Evolutionary conservation across 2,797 vertebrate species (phyloP), one percentile per base, ranked within the genome.

Genomic region (Merluccius polli): DNA sequence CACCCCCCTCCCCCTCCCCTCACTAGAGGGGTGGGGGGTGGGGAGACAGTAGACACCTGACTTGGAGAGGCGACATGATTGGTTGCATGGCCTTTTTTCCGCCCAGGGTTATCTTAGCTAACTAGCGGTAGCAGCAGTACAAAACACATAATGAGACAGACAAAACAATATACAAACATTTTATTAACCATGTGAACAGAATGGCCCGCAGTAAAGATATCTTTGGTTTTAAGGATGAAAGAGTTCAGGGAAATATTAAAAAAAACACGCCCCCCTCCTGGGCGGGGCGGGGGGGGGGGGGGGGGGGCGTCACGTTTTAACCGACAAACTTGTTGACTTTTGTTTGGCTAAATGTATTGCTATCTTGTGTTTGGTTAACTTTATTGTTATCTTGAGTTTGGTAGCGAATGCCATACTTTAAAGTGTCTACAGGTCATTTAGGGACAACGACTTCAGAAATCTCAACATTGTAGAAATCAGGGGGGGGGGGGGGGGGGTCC

Each of bases 151-250:
- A 65, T 16, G 4, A 65, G 59, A 65, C n/a, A 15, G 52, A 59
- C 52, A 59, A 65, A 65, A 65, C 24, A 12, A 65, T 65, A 27
- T 65, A 65, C 18, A 59, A 59, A 27, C n/a, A 3, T 65, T 65
- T 65, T 65, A 65, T 65, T 65, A 27, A 65, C 21, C 52, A 16
- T 65, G 59, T 59, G 59, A 65, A 65, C 21, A 59, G 52, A 59
- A 59, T 59, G 52, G 21, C 52, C 21, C 16, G 52, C 21, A 59
- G 21, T 9, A 65, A 24, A 65, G n/a, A 65, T n/a, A n/a, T 65
- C 59, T 65, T 65, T 65, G 59, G 59, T 65, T 65, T 27, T 27
- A 65, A 65, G 24, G 59, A 63, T 24, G 59, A 65, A 65, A 48
- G 44, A 59, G n/a, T 65, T 29, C 12, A 65, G 24, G 27, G 59